Base-by-base conservation (phyloP, 2,888 invertebrate species). In the Tigriopus californicus region DNA sequence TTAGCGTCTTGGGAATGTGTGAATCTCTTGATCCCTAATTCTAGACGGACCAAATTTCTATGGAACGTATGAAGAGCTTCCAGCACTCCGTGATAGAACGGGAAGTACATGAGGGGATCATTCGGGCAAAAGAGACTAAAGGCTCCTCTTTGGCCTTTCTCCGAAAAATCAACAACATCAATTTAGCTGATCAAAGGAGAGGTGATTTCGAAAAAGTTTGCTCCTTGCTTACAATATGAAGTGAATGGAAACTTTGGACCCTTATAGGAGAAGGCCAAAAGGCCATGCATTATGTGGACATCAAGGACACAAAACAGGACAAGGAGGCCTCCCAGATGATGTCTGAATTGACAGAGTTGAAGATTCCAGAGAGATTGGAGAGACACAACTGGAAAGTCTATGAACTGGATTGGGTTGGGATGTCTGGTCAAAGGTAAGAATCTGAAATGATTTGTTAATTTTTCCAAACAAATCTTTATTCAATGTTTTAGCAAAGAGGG, bases 121-220 rank as follows among this genome's bases (percentile, higher is more conserved):
- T 97, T 18, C 86, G 85, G 67, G 92, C 94, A 0, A 86, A 85
- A 68, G 90, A 92, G 68, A 90, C 90, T 0, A 86, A 89, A 69
- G 91, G 92, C 67, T 94, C 94, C 70, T 92, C 92, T 66, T 74
- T 95, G 51, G 92, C 92, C 0, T 97, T 89, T 41, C 67, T 76
- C 40, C 77, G 95, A 60, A 90, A 91, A 71, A 95, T 97, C 69
- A 90, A 91, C 72, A 92, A 94, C 69, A 94, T 97, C 61, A 94
- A 95, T 70, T 70, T 90, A 94, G 71, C 73, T 92, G 64, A 85
- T 88, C 70, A 89, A 90, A 68, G 92, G 94, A 20, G 83, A 88
- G 60, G 81, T 92, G 59, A 97, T 92, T 69, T 15, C 18, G 10
- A 44, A 44, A 5, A 44, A 15, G 3, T 44, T 15, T 44, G 44